A percentile compares a stretch with the other conserved stretches of the same genome.
Conservation (phyloP, 1,140 invertebrate species). For the Drosophila chauvacae region DNA sequence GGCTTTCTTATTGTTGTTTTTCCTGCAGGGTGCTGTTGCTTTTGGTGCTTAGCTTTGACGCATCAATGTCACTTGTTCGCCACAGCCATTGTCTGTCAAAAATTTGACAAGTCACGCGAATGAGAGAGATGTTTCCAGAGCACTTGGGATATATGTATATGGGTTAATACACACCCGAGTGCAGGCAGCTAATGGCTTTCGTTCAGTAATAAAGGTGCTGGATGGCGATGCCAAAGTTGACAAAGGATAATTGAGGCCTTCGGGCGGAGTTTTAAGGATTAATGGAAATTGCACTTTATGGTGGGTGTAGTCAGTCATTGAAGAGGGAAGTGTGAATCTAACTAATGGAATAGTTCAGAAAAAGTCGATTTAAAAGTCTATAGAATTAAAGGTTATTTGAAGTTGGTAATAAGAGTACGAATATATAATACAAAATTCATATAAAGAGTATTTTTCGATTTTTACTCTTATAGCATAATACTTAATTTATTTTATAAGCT, state of each 20-base stretch:
- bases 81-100: conserved; percentile 50
- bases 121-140: conserved; percentile 23
- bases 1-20: conserved; percentile 42
- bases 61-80: conserved; percentile 35
- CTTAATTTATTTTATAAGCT: neutral
- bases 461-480: too few species aligned
- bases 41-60: conserved; percentile 7
- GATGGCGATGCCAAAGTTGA: conserved; percentile 17
- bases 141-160: conserved; percentile 20
- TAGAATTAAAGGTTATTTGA: neutral
- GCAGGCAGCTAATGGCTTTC: conserved; percentile 22
- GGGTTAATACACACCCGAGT: conserved; percentile 30
- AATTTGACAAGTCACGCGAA: conserved; percentile 54
- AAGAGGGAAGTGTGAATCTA: too few species aligned
- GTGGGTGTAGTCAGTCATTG: conserved; percentile 1
- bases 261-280: conserved; percentile 16
- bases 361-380: neutral
- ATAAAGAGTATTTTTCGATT: too few species aligned
- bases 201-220: conserved; percentile 21
- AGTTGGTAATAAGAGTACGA: neutral
- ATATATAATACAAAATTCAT: neutral
- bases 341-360: neutral
- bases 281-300: conserved; percentile 1
- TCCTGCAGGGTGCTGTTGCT: conserved; percentile 14
- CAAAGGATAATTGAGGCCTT: conserved; percentile 39